A percentile compares a stretch with the other conserved stretches of the same genome.
These are phyloP conservation scores for Meloe dianella DNA, from an alignment of 2,888 invertebrate genomes.

Conservation along the genomic window DNA sequence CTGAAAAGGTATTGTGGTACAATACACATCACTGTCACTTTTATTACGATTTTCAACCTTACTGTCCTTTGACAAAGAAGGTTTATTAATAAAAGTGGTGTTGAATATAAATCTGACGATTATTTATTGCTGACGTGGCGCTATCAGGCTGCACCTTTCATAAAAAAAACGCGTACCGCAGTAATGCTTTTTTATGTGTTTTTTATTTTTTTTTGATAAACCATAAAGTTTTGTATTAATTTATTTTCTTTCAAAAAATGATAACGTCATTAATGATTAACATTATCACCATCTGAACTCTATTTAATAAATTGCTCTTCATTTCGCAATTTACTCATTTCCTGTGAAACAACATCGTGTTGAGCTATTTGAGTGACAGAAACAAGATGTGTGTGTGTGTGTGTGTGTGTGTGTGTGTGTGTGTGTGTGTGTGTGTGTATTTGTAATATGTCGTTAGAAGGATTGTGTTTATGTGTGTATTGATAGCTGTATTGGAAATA, in stretches of 20 bases:
- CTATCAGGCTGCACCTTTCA: too few relatives aligned
- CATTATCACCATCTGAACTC: background rate
- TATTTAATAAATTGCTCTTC: background rate
- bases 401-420: too few relatives aligned
- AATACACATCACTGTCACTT: background rate
- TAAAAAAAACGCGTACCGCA: too few relatives aligned
- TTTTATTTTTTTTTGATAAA: background rate
- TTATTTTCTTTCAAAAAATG: background rate
- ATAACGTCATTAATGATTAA: background rate
- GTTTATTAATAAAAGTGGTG: background rate
- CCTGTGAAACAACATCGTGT: background rate
- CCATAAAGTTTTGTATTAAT: background rate
- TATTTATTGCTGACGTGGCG: background rate
- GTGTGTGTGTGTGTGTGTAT: background rate
- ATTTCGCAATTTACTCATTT: background rate
- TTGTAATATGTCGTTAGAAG: background rate
- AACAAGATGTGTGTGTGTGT: slow-evolving; percentile 4
- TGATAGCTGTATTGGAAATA: background rate
- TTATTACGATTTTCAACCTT: background rate
- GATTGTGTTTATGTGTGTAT: slow-evolving; percentile 3
- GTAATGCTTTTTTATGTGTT: background rate
- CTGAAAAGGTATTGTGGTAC: background rate
- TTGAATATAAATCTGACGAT: background rate
- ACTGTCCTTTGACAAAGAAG: background rate
- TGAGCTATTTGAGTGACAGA: background rate